Base-by-base conservation (phyloP, 2,797 vertebrate species). In the Gobio occitaniae region DNA sequence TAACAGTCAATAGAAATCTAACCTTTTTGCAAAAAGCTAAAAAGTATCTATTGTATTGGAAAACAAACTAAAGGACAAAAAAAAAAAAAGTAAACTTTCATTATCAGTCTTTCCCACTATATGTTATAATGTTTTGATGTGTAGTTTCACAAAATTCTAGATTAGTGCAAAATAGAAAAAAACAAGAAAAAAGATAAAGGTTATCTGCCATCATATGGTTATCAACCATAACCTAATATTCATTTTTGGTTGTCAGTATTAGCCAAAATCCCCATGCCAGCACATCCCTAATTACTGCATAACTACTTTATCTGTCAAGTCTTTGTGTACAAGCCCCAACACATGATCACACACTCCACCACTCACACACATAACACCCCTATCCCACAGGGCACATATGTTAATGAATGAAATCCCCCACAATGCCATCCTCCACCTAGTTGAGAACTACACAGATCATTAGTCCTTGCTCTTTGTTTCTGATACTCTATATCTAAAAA, bases 361-460 rank as follows among this genome's bases (percentile, higher is more conserved):
- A 91, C 92, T 92, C 91, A 92, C 92, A 93, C 92, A 92, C 92
- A 92, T 66, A 17, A 16, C 74, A 61, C 54, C 50, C 32, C 85
- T 25, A 54, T 48, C 44, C 25, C 48, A 47, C 75, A 74, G 52
- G 76, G 50, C 54, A 32, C 32, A 54, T 48, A 78, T 75, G 66
- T n/a, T 50, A 47, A 75, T 68, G 32, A 68, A 77, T 19, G 16
- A 59, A 29, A 71, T 59, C 48, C 21, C 63, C 41, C 19, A 48
- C 11, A 74, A 74, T 19, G 8, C 5, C 8, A 25, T 52, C 32
- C 48, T 80, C 21, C 66, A 1, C 52, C 36, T 4, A 17, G 36
- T 81, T 16, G 15, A 16, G 9, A 69, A 17, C 4, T 52, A 38
- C 77, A 66, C 44, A 19, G 41, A 78, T 80, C 17, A 80, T 5